Percentiles rank a stretch among this genome's conserved stretches.
phyloP scores from a whole-genome alignment of 2,797 vertebrate species.

The Spinus olivaceus region DNA sequence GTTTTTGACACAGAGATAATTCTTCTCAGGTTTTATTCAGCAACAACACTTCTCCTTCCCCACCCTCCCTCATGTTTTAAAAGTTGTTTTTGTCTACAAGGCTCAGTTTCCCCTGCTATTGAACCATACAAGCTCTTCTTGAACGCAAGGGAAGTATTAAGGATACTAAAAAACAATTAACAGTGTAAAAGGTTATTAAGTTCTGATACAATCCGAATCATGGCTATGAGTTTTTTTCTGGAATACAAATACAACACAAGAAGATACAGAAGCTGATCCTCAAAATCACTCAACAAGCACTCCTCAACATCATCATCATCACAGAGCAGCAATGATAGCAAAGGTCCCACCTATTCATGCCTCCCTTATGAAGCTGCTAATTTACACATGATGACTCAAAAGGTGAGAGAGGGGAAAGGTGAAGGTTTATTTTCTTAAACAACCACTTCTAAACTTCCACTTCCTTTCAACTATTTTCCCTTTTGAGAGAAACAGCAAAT shows the following conservation, averaged over 20 bases:
- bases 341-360: neutral
- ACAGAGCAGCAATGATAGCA: neutral
- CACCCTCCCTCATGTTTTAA: accelerated
- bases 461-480: neutral
- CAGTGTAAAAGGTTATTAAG: neutral
- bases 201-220: neutral
- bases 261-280: neutral
- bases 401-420: neutral
- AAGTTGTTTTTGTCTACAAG: neutral
- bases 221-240: neutral
- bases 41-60: neutral
- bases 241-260: neutral
- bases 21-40: neutral
- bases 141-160: neutral
- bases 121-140: neutral
- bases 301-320: neutral
- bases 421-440: neutral
- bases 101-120: neutral
- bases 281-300: neutral
- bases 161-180: neutral
- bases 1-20: neutral
- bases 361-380: neutral
- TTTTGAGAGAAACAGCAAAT: neutral
- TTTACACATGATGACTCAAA: neutral
- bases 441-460: neutral